These are phyloP conservation scores for Trichosurus vulpecula DNA, from an alignment of 2,797 vertebrate species.

Conservation along the genomic window DNA sequence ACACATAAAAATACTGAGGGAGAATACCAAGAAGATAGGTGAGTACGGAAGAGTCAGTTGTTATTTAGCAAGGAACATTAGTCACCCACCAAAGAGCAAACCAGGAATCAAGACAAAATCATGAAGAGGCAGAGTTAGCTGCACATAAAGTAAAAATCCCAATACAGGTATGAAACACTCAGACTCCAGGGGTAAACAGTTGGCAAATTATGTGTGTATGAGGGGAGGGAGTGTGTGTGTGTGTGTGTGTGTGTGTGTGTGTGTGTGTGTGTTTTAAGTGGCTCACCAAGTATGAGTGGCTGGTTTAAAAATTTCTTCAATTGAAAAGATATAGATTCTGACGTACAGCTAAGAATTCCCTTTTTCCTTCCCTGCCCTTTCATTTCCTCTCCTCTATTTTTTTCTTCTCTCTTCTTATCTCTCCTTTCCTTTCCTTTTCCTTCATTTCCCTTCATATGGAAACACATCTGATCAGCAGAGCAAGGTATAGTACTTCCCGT, in stretches of 20 bases:
- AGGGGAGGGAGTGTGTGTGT: neutral
- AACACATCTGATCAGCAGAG: neutral
- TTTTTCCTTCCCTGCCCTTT: neutral
- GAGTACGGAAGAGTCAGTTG: neutral
- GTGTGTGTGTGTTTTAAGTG: neutral
- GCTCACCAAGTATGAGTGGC: neutral
- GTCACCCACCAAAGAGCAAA: neutral
- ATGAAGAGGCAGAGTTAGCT: neutral
- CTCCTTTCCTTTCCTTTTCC: neutral
- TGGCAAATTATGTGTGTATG: neutral
- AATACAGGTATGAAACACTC: neutral
- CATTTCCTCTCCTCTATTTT: neutral
- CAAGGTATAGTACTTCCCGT: neutral
- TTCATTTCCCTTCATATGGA: neutral
- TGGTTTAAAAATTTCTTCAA: neutral
- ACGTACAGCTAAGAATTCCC: neutral
- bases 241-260: neutral
- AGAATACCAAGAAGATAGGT: neutral
- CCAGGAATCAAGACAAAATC: neutral
- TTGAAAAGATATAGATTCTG: neutral
- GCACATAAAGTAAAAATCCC: neutral
- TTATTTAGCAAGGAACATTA: neutral
- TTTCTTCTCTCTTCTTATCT: neutral
- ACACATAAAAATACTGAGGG: neutral
- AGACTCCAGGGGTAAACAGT: neutral